Base-by-base conservation (phyloP, 2,797 vertebrate genomes). In the Periparus ater region DNA sequence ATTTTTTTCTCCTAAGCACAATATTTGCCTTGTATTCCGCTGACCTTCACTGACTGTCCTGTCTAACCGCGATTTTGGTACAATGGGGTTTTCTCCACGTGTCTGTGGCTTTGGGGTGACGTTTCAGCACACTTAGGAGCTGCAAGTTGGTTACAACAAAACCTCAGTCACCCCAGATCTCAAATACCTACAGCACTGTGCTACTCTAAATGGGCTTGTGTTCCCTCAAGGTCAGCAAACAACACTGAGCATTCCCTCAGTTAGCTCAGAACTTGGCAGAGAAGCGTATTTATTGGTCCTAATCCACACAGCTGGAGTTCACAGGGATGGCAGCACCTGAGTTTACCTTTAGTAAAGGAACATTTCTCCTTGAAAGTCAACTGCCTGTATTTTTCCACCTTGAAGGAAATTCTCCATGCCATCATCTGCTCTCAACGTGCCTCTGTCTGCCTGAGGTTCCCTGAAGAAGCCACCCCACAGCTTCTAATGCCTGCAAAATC, bases 311-410 rank as follows among this genome's bases (percentile, higher is more conserved):
- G 93, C 60, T 87, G 76, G 95, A 93, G 94, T 94, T 95, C 95
- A 92, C 70, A 61, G 57, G 11, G 58, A 82, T 73, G 42, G 75
- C 86, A 91, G 75, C 47, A 70, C 76, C 67, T 0, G 0, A 91
- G 65, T 85, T 97, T 54, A 93, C 92, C 84, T 92, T 71, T 48
- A 50, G 66, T 3, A 76, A 85, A 77, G 22, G 68, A 92, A 84
- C 14, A 29, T 71, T 95, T 83, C 74, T 95, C 57, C 84, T 65
- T 85, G 19, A 54, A 74, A 79, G 30, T 55, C 74, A 54, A n/a
- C 25, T 93, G 91, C 67, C 57, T 82, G 85, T 97, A 95, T 79
- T 96, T 95, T 95, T 96, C 96, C 88, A 90, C 34, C 60, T 78
- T 42, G 47, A 91, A 75, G 38, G 27, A 93, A 96, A 78, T 32